Evolutionary conservation across 2,113 vertebrate species (phyloP), one percentile per base, ranked within the genome.

Genomic region (Chelonoidis abingdonii): DNA sequence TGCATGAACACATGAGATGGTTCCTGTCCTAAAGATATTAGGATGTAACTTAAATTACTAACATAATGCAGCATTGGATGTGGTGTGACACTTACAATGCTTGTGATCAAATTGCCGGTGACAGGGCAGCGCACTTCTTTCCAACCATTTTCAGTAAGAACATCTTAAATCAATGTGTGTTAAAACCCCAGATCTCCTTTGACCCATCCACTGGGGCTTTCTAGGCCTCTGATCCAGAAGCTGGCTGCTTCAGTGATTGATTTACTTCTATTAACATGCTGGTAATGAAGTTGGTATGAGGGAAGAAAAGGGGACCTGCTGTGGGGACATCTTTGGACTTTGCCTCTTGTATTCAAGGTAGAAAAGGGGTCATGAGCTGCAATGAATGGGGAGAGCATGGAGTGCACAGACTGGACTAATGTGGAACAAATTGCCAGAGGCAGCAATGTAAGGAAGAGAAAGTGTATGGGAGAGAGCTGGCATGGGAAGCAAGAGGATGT

Each of bases 361-460:
- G 76, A 93, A 72, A 90, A 52, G 87, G 92, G 97, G 96, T 97
- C 83, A 0, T 41, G 96, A 97, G 87, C 94, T 41, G 84, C 89
- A 62, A 50, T 87, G 88, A 96, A 94, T 96, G 92, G 50, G 50
- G 82, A 80, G 88, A 96, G 89, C 92, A 47, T 3, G 22, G 90
- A 93, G 95, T 90, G 90, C 4, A 0, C 56, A 10, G 90, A 38
- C 31, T 2, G 31, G 87, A 97, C 94, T 93, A 95, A 96, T 75
- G 62, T 93, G 92, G 92, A 96, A 95, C 97, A 96, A 97, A 97
- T 97, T 95, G 95, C 90, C 54, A 24, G 78, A 83, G 91, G 95
- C 93, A 94, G 92, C 89, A 92, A 6, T 93, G 94, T 75, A 92
- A 95, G 91, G 49, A 83, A 25, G 35, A 19, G 57, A 25, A 31